Evolutionary conservation across 2,888 invertebrate species (phyloP).

Genomic region (Therioaphis trifolii): DNA sequence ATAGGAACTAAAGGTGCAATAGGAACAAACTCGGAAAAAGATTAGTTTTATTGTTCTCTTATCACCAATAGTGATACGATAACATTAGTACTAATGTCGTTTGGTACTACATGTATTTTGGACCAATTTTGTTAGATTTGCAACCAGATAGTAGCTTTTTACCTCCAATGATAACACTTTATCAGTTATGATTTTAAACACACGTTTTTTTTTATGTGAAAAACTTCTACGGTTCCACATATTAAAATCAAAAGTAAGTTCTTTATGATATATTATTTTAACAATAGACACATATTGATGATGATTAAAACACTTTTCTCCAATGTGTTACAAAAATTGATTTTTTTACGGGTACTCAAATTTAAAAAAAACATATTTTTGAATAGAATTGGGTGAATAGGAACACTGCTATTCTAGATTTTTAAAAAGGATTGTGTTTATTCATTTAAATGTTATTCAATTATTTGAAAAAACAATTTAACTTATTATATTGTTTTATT

Average conservation of each 20-base stretch:
- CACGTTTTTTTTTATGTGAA: not conserved
- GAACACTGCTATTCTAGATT: too few relatives aligned
- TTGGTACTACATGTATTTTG: constrained; percentile 24
- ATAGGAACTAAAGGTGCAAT: constrained; percentile 32
- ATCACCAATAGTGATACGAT: constrained; percentile 18
- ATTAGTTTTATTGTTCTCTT: constrained; percentile 15
- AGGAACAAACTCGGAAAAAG: constrained; percentile 27
- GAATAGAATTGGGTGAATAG: too few relatives aligned
- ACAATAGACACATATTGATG: too few relatives aligned
- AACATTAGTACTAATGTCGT: constrained; percentile 19
- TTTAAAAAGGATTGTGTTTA: too few relatives aligned
- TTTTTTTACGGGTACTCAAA: too few relatives aligned
- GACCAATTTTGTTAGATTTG: not conserved
- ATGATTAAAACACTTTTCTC: too few relatives aligned
- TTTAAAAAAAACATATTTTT: too few relatives aligned
- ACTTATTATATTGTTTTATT: too few relatives aligned
- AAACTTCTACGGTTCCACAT: not conserved
- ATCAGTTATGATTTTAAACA: constrained; percentile 3
- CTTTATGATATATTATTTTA: not conserved
- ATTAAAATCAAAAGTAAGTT: not conserved
- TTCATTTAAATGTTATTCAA: too few relatives aligned
- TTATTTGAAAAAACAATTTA: too few relatives aligned
- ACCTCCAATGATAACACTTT: constrained; percentile 18
- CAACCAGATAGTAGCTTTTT: not conserved
- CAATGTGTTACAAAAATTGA: too few relatives aligned